Base-by-base conservation (phyloP, 53 echinoderm and acorn worm genomes). In the Crossaster papposus region DNA sequence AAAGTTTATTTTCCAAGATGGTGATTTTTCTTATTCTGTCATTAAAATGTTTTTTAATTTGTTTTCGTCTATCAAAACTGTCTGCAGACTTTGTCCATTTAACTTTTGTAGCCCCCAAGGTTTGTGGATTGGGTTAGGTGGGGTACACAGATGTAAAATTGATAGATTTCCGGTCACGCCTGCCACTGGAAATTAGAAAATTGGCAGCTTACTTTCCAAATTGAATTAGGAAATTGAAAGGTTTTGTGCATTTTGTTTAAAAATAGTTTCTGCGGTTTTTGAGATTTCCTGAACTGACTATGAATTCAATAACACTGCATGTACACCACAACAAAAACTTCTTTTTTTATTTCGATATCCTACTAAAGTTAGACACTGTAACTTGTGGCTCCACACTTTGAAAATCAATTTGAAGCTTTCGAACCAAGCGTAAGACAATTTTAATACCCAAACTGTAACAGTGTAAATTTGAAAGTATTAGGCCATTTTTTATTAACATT, bases 161-260 rank as follows among this genome's bases (percentile, higher is more conserved):
- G 38, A 72, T 52, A 51, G 53, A 84, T 84, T 84, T 84, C 84
- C 84, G 84, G 84, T 34, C 26, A 20, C 72, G 30, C 38, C 14
- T 35, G 68, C 64, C 24, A 14, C 23, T 71, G 84, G 84, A 84
- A 84, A 84, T 84, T 84, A 72, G 71, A 84, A 70, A 84, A 84
- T 84, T 84, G 71, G 51, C 18, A 51, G 18, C n/a, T 30, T 72
- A 72, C 37, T 83, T 38, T 37, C 15, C 64, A 83, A 83, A 36
- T 52, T 83, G 83, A 1, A 50, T 35, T 51, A 35, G 68, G 65
- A 70, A 83, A 78, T 78, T 74, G 75, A 32, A 2, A 29, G 36
- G 1, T 17, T 14, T 71, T 58, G 58, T 58, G 2, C 6, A 58
- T 15, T 58, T 58, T 58, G 12, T 18, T 15, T 58, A 14, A n/a